phyloP scores from a whole-genome alignment of 2,113 vertebrate genomes.

The Rhipidura dahli region DNA sequence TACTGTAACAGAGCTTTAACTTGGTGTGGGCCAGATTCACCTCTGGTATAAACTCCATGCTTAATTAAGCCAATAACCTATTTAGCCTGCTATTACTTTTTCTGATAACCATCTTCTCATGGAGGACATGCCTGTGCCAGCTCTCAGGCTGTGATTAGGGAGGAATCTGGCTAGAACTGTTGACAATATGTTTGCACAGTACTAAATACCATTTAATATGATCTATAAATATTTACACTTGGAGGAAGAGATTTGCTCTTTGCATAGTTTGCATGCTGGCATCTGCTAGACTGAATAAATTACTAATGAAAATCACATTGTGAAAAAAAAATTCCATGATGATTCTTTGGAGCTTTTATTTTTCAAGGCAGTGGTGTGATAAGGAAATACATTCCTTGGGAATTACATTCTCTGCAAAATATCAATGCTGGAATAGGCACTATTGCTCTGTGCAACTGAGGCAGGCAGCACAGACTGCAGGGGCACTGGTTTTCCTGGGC shows the following conservation, averaged over 20 bases:
- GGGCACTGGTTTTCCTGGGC: background rate
- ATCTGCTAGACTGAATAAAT: constrained; percentile 42
- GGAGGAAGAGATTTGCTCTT: constrained; percentile 37
- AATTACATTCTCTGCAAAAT: background rate
- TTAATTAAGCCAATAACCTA: background rate
- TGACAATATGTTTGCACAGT: constrained; percentile 42
- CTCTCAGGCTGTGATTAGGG: background rate
- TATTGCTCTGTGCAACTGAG: background rate
- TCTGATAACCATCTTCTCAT: background rate
- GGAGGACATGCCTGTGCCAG: constrained; percentile 9
- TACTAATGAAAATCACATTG: constrained; percentile 13
- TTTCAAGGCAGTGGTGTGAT: background rate
- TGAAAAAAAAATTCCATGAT: background rate
- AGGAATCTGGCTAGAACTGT: constrained; percentile 22
- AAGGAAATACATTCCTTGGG: background rate
- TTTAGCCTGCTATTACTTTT: background rate
- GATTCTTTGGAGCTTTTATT: background rate
- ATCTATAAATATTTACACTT: constrained; percentile 53
- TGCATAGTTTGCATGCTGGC: constrained; percentile 17
- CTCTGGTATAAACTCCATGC: background rate
- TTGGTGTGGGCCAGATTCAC: background rate
- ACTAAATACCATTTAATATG: constrained; percentile 37
- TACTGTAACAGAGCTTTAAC: background rate
- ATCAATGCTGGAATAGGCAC: background rate
- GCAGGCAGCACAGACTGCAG: background rate